Base-by-base conservation (phyloP, 1,140 invertebrate genomes). In the Tigriopus japonicus region DNA sequence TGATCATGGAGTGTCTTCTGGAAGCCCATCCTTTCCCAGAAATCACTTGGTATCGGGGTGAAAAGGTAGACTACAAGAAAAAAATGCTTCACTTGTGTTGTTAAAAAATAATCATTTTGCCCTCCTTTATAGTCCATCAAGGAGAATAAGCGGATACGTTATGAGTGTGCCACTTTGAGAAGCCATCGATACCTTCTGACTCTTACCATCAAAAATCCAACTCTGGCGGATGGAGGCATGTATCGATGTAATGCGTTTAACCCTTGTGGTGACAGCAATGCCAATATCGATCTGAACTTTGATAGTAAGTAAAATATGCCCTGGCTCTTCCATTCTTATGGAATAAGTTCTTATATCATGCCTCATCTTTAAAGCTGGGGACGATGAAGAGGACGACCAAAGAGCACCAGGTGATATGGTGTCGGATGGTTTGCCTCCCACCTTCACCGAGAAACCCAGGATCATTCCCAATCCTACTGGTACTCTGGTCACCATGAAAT, bases 231-330 rank as follows among this genome's bases (percentile, higher is more conserved):
- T 73, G 93, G 92, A 66, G 95, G 95, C 63, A 90, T 92, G 73
- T 99, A 98, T 76, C 82, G 93, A 69, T 98, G 93, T 78, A 98
- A 96, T 74, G 95, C 94, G 62, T 87, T 92, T 76, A 99, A 99
- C 81, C 82, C 85, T 72, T 86, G 85, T 72, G 95, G 95, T 72
- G 94, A 98, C 79, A 95, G 90, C 74, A 98, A 98, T 80, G 95
- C 95, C 66, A 99, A 98, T 78, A 98, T 99, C 76, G 89, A 92
- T 66, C 83, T 98, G 66, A 98, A 98, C 74, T 96, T 98, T 79
- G 87, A 93, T 88, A 90, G 89, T 91, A 88, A 78, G 74, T 73
- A 42, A 10, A n/a, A n/a, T n/a, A n/a, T 43, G 12, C n/a, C n/a
- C n/a, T 12, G 51, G 10, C 9, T 52, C n/a, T 10, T 10, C n/a